These are phyloP conservation scores for Eucera pruinosa DNA, from an alignment of 2,888 invertebrate species.

Conservation along the genomic window DNA sequence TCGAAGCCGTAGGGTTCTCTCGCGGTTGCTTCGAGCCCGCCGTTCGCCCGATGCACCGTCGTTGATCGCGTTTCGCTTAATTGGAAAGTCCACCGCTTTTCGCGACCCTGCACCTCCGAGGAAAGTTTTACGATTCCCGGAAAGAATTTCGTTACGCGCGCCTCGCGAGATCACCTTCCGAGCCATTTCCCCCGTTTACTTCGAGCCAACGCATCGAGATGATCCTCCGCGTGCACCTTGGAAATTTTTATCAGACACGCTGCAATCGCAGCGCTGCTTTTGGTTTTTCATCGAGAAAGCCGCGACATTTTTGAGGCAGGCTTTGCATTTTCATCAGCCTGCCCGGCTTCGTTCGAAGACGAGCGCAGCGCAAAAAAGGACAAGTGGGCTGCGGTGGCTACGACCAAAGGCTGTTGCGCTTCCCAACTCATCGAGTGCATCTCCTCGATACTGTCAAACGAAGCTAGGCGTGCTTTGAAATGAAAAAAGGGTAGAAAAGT, in stretches of 20 bases:
- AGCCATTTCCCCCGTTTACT: too few relatives aligned
- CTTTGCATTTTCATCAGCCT: not conserved
- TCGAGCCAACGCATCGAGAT: too few relatives aligned
- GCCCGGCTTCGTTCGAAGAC: not conserved
- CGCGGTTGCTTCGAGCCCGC: not conserved
- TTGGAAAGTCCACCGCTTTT: not conserved
- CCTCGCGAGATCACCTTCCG: too few relatives aligned
- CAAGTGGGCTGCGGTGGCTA: not conserved
- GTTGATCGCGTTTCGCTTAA: constrained; percentile 22
- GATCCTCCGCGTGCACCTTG: too few relatives aligned
- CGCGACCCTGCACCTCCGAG: not conserved
- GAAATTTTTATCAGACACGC: not conserved
- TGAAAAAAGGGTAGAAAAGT: not conserved
- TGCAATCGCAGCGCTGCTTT: too few relatives aligned
- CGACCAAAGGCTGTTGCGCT: not conserved
- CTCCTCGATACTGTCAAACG: constrained; percentile 1
- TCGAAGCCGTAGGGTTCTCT: constrained; percentile 1
- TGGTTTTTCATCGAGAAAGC: not conserved
- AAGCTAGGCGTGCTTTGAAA: not conserved
- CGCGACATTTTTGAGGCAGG: not conserved
- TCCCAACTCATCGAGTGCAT: not conserved
- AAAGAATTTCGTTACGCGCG: constrained; percentile 10
- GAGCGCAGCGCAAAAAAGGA: not conserved
- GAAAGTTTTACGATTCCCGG: not conserved
- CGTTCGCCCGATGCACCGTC: constrained; percentile 7